Percentiles rank a stretch among this genome's conserved stretches.
Conservation (phyloP, 2,888 invertebrate species). For the Halictus quadricinctus region DNA sequence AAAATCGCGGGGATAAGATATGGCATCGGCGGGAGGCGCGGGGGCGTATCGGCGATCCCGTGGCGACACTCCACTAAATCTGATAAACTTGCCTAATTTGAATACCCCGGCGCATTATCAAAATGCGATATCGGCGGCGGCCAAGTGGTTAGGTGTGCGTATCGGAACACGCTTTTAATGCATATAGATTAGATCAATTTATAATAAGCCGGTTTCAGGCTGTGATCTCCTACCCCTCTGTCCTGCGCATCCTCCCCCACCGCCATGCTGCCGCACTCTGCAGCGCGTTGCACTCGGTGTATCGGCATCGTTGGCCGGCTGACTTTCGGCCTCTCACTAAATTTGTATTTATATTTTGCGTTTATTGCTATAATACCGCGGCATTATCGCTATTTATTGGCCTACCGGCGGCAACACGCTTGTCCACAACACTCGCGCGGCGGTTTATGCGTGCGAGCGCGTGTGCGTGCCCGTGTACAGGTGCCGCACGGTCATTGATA, state of each 20-base stretch:
- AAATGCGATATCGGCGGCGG: conserved; percentile 78
- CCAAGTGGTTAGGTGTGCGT: conserved; percentile 71
- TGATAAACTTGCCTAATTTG: conserved; percentile 80
- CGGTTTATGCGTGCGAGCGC: conserved; percentile 19
- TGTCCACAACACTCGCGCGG: conserved; percentile 53
- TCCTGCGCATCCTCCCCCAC: conserved; percentile 16
- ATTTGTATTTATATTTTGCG: conserved; percentile 80
- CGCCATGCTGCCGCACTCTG: conserved; percentile 28
- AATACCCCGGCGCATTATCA: conserved; percentile 80
- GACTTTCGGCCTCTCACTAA: conserved; percentile 69
- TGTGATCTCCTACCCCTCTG: conserved; percentile 23
- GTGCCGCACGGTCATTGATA: conserved; percentile 60
- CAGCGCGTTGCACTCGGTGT: conserved; percentile 12
- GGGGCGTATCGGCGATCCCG: conserved; percentile 63
- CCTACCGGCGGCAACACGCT: conserved; percentile 65
- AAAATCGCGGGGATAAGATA: conserved; percentile 51
- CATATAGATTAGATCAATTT: conserved; percentile 82
- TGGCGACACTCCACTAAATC: conserved; percentile 75
- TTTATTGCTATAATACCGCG: conserved; percentile 77
- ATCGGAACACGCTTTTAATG: conserved; percentile 79
- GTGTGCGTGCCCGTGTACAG: conserved; percentile 20
- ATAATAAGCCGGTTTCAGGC: conserved; percentile 79
- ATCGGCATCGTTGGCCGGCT: conserved; percentile 48
- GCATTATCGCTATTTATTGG: conserved; percentile 80
- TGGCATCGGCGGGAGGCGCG: background rate